Conservation (phyloP, 2,797 vertebrate genomes). For the Lophotriccus pileatus region DNA sequence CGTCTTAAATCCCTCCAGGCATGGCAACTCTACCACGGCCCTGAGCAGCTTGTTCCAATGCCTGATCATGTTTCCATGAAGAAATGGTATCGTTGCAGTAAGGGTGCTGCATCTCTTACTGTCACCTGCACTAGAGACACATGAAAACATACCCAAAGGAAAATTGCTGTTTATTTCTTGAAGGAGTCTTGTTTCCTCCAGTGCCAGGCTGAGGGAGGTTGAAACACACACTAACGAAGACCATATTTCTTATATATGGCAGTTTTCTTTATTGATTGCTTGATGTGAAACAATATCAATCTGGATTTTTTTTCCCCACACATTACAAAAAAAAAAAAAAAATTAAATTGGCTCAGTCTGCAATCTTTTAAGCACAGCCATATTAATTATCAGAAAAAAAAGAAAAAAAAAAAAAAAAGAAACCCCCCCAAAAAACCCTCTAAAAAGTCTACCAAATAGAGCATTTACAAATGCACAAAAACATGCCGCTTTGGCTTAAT, state of each 20-base stretch:
- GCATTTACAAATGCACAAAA: conserved; percentile 90
- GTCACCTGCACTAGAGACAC: neutral
- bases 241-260: conserved; percentile 71
- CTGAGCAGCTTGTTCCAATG: neutral
- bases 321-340: conserved; percentile 88
- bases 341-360: conserved; percentile 95
- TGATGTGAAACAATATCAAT: conserved; percentile 78
- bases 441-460: conserved; percentile 83
- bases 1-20: neutral
- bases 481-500: conserved; percentile 94
- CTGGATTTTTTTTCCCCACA: conserved; percentile 81
- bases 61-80: neutral
- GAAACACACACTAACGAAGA: conserved; percentile 60
- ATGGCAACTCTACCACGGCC: neutral
- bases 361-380: conserved; percentile 87
- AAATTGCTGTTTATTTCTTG: neutral
- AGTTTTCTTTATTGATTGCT: conserved; percentile 91
- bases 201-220: neutral
- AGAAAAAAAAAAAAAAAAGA: conserved; percentile 35
- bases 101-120: neutral
- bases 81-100: neutral
- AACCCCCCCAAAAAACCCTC: conserved; percentile 41
- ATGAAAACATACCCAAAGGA: neutral
- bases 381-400: conserved; percentile 73
- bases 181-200: neutral